A percentile compares a stretch with the other conserved stretches of the same genome.
Conservation (phyloP, 2,888 invertebrate species). For the Agriopis marginaria region DNA sequence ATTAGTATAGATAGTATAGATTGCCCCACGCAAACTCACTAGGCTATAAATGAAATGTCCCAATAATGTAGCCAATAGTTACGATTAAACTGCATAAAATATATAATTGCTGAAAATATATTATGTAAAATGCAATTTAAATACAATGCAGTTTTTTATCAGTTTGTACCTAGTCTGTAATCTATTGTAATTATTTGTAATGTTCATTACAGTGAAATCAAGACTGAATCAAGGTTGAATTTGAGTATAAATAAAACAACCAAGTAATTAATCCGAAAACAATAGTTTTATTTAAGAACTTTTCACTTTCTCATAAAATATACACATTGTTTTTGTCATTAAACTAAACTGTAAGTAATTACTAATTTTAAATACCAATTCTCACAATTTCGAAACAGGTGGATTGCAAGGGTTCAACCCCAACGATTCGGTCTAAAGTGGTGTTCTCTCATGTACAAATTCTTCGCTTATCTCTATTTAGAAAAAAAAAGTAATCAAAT, state of each 20-base stretch:
- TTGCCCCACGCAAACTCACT: not conserved
- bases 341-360: conserved; percentile 87
- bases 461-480: conserved; percentile 82
- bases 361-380: conserved; percentile 86
- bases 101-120: conserved; percentile 22
- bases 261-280: conserved; percentile 85
- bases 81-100: conserved; percentile 33
- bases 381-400: conserved; percentile 74
- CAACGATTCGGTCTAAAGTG: conserved; percentile 49
- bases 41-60: not conserved
- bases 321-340: conserved; percentile 87
- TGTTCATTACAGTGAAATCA: conserved; percentile 21
- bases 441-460: conserved; percentile 80
- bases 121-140: conserved; percentile 30
- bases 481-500: conserved; percentile 79
- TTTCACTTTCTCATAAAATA: conserved; percentile 86
- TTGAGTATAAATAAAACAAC: conserved; percentile 78
- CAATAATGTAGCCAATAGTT: conserved; percentile 3
- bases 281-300: conserved; percentile 87
- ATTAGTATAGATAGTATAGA: too few relatives aligned
- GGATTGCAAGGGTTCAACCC: conserved; percentile 50
- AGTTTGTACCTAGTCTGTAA: not conserved
- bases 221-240: conserved; percentile 33
- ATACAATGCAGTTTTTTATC: conserved; percentile 8
- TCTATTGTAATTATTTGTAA: conserved; percentile 9